phyloP scores from a whole-genome alignment of 2,888 invertebrate genomes.

The Daptonema setosum region DNA sequence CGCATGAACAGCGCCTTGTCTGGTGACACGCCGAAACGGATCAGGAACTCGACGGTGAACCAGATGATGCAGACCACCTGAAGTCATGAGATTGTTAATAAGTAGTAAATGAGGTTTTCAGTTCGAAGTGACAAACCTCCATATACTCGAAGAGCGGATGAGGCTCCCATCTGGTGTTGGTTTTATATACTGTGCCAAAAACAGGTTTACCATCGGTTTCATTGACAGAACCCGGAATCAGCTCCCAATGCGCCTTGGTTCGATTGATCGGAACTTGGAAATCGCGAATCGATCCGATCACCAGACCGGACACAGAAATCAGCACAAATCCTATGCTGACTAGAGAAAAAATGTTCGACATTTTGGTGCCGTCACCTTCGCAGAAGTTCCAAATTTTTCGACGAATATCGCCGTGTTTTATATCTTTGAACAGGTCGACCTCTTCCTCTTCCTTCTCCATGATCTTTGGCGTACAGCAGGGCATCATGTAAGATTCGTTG shows the following conservation, averaged over 20 bases:
- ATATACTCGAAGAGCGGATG: background rate
- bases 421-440: background rate
- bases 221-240: background rate
- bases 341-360: background rate
- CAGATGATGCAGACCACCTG: slow-evolving; percentile 23
- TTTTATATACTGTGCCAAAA: background rate
- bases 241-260: background rate
- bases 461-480: background rate
- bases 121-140: no score
- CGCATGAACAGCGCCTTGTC: slow-evolving; percentile 17
- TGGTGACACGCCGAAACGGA: slow-evolving; percentile 17
- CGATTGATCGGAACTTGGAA: background rate
- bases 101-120: no score
- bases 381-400: background rate
- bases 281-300: background rate
- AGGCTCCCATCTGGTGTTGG: background rate
- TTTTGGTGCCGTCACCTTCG: background rate
- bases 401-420: background rate
- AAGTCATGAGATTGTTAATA: no score
- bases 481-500: background rate
- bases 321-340: background rate
- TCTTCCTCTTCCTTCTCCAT: background rate
- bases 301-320: background rate
- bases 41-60: slow-evolving; percentile 23
- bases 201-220: background rate